Conservation (phyloP, 2,113 vertebrate species). For the Scomber colias region DNA sequence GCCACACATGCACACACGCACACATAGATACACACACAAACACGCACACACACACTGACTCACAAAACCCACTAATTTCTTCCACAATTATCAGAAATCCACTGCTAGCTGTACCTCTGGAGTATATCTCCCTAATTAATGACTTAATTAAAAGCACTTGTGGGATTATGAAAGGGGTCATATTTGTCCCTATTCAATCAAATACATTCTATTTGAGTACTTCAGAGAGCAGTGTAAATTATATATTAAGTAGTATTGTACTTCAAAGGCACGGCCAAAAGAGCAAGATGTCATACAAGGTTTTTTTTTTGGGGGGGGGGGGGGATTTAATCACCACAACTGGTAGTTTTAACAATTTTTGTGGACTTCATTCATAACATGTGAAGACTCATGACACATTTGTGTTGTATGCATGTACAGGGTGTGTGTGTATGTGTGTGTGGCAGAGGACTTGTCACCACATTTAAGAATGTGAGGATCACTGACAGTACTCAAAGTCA, state of each 20-base stretch:
- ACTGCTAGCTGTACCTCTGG: slow-evolving; percentile 64
- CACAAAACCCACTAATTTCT: slow-evolving; percentile 42
- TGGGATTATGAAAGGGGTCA: slow-evolving; percentile 73
- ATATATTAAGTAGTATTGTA: slow-evolving; percentile 21
- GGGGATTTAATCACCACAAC: slow-evolving; percentile 28
- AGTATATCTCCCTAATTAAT: slow-evolving; percentile 78
- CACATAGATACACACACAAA: slow-evolving; percentile 19
- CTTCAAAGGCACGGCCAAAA: slow-evolving; percentile 37
- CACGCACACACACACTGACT: not conserved
- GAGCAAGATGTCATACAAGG: not conserved
- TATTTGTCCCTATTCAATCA: slow-evolving; percentile 79
- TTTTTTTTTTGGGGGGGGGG: not conserved
- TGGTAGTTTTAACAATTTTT: slow-evolving; percentile 20
- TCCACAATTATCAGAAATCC: slow-evolving; percentile 56
- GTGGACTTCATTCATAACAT: not conserved
- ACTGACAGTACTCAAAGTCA: slow-evolving; percentile 72
- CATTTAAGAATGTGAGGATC: slow-evolving; percentile 50
- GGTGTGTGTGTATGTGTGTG: not conserved
- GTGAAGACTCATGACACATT: not conserved
- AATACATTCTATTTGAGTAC: slow-evolving; percentile 48
- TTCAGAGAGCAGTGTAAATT: slow-evolving; percentile 41
- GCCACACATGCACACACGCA: slow-evolving; percentile 30
- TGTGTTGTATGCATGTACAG: not conserved
- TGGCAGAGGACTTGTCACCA: slow-evolving; percentile 31
- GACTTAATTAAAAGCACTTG: slow-evolving; percentile 81